Evolutionary conservation across 2,888 invertebrate genomes (phyloP).

Genomic region (Cacoxenus indagator): DNA sequence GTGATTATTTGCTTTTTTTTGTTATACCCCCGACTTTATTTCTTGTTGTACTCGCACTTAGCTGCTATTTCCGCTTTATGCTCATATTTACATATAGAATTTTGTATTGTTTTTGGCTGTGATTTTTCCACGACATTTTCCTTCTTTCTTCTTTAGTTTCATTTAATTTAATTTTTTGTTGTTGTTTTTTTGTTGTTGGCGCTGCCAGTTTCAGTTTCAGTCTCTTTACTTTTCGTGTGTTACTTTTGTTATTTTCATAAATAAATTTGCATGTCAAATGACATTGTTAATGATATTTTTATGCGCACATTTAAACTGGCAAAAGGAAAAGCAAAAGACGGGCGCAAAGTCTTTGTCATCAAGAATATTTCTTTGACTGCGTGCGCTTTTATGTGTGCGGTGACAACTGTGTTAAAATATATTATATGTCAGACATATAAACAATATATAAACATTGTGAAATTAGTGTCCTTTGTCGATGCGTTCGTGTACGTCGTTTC

Average conservation of each 20-base stretch:
- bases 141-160: slow-evolving; percentile 16
- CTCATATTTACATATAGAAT: slow-evolving; percentile 12
- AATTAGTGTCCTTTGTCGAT: slow-evolving; percentile 45
- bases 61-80: background rate
- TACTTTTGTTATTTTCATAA: slow-evolving; percentile 57
- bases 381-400: background rate
- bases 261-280: slow-evolving; percentile 64
- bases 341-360: background rate
- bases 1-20: background rate
- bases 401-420: slow-evolving; percentile 64
- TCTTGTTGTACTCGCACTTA: slow-evolving; percentile 36
- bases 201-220: slow-evolving; percentile 21
- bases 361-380: background rate
- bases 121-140: slow-evolving; percentile 15
- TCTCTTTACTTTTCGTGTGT: slow-evolving; percentile 27
- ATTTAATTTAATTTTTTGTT: too few relatives aligned
- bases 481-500: background rate
- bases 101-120: slow-evolving; percentile 27
- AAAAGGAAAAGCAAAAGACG: background rate
- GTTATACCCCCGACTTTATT: background rate
- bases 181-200: slow-evolving; percentile 43
- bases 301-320: slow-evolving; percentile 32
- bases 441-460: slow-evolving; percentile 58
- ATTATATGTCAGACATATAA: too few relatives aligned
- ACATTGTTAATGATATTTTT: slow-evolving; percentile 63